Base-by-base conservation (phyloP, 1,140 invertebrate species). In the Ericerus pela region DNA sequence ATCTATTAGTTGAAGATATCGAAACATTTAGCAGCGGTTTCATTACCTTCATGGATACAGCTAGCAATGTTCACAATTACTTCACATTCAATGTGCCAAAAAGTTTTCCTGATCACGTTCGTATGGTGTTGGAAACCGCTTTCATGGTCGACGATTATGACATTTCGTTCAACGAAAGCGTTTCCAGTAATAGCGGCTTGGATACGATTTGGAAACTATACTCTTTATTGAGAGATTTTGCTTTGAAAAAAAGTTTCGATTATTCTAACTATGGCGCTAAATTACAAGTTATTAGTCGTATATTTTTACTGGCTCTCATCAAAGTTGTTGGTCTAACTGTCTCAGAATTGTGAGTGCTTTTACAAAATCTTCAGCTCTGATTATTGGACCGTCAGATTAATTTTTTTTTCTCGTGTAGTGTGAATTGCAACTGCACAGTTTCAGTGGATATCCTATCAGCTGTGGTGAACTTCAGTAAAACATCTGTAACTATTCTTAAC, bases 381-480 rank as follows among this genome's bases (percentile, higher is more conserved):
- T 41, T 47, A 33, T 8, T 10, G n/a, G n/a, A 33, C 8, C n/a
- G n/a, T 33, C n/a, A 47, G 10, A 12, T 4, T 47, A 24, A 3
- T 8, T 47, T 47, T 47, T 33, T 33, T 33, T 33, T 10, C 8
- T 33, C n/a, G 6, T 41, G 20, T 18, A 47, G 41, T 24, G 12
- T 47, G 10, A 47, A 47, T 47, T 47, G 41, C 20, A 18, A 20
- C 10, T 8, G 16, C 2, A 24, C 41, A 3, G 41, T 47, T 5
- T 47, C 41, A 24, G 41, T 24, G 14, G 41, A 47, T 47, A 24
- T 24, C 6, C 41, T 47, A 14, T 8, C 22, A 10, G 14, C 41
- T 18, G 41, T 47, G 16, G 26, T 47, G 20, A 47, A 47, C 14
- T 47, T 47, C 26, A 47, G 41, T 47, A 47, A 47, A 47, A 47